phyloP scores from a whole-genome alignment of 2,797 vertebrate species.

The Centropyge bicolor region DNA sequence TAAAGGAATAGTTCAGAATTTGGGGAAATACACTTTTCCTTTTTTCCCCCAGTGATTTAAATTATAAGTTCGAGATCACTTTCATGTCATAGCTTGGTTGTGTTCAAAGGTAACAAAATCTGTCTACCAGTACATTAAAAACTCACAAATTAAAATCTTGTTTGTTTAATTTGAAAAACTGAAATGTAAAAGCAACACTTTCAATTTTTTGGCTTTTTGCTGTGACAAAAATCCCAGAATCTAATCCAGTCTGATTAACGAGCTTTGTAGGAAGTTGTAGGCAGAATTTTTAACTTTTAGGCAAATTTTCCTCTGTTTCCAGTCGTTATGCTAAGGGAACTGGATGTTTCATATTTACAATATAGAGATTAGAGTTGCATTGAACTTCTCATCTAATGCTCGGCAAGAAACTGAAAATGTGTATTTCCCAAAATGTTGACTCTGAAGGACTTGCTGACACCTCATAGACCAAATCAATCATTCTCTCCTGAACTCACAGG shows the following conservation, averaged over 20 bases:
- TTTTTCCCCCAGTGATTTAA: no score
- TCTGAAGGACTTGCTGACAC: constrained; percentile 6
- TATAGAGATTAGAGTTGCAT: neutral
- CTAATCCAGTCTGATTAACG: neutral
- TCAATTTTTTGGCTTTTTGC: neutral
- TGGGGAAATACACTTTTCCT: neutral
- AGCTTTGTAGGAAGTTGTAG: no score
- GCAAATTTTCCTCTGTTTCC: neutral
- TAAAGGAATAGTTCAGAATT: neutral
- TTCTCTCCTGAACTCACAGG: neutral
- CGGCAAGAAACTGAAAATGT: neutral
- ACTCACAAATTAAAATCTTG: neutral
- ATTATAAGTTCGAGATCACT: neutral
- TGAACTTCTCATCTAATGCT: neutral
- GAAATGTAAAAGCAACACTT: neutral
- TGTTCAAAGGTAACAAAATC: neutral
- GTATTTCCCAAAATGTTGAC: neutral
- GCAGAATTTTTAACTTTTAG: no score
- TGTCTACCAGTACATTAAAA: neutral
- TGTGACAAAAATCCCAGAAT: neutral
- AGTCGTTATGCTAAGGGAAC: neutral
- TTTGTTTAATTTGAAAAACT: neutral
- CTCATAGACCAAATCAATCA: constrained; percentile 11
- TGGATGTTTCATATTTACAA: neutral
- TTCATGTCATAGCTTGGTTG: neutral